Conservation (phyloP, 2,113 vertebrate genomes). For the Psittacara wagleri region DNA sequence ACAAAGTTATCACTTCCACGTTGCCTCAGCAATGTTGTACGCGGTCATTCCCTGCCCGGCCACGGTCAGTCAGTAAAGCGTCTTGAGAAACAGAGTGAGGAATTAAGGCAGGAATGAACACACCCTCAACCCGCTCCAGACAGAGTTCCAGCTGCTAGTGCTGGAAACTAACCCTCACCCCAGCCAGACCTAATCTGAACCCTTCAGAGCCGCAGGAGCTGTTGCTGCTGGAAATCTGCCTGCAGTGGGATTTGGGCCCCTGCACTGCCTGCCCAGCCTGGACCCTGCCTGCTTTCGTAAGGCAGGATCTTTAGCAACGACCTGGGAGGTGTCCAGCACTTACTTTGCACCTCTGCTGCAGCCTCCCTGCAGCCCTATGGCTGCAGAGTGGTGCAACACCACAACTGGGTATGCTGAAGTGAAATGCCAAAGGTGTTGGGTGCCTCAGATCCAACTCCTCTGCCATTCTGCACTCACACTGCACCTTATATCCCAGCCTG, state of each 20-base stretch:
- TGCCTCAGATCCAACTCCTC: not conserved
- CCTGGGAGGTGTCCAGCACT: not conserved
- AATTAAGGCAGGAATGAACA: not conserved
- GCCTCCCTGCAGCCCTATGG: not conserved
- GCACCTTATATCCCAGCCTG: not conserved
- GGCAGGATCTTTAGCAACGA: not conserved
- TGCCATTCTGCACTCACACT: not conserved
- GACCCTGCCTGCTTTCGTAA: not conserved
- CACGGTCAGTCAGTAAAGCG: not conserved
- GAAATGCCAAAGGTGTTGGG: not conserved
- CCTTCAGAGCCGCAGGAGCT: not conserved
- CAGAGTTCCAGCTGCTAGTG: not conserved
- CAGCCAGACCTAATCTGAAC: not conserved
- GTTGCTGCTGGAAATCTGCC: not conserved
- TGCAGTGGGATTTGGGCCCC: not conserved
- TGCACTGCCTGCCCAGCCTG: not conserved
- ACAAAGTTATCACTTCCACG: not conserved
- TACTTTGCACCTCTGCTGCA: not conserved
- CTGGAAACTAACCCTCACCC: not conserved
- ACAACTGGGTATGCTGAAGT: not conserved
- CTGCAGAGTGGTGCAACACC: not conserved
- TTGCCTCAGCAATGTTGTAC: not conserved
- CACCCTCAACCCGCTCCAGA: not conserved
- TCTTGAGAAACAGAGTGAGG: not conserved
- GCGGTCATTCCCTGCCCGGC: not conserved